Base-by-base conservation (phyloP, 2,888 invertebrate genomes). In the Cheilosia vulpina region DNA sequence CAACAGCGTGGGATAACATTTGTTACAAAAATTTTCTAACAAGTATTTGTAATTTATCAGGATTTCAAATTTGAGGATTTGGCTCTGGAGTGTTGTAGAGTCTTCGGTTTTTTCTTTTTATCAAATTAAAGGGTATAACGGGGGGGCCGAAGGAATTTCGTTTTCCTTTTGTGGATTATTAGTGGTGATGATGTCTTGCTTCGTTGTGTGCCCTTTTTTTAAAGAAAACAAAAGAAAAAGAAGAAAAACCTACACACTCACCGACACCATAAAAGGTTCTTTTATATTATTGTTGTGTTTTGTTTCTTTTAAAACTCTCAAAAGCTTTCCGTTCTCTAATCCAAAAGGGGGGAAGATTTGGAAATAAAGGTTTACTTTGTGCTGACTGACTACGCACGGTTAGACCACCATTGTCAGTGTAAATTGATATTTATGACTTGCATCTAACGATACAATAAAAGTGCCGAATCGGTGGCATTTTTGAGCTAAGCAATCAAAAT, bases 1-100 rank as follows among this genome's bases (percentile, higher is more conserved):
- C 69, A 73, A 68, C 73, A 79, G 65, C 60, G 66, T 84, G 75
- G 69, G 60, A 76, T 84, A 76, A 76, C 79, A 76, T 84, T 84
- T 81, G 72, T 77, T 68, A 66, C 76, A 77, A 81, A 72, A 34
- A 81, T 68, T 72, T 76, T 77, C 77, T 68, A 81, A 81, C 81
- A 81, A 81, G 81, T 85, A 81, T 81, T 77, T 81, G 85, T 85
- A 81, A 85, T 85, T 85, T 85, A 85, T 85, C 80, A 81, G 77
- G 80, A 81, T 85, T 85, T 85, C 66, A 80, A 80, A 85, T 76
- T 50, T 53, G 84, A 71, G 75, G 79, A 84, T 79, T 84, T 79
- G 71, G 68, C 38, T 76, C 73, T 65, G 45, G 43, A 53, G 58
- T 41, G 41, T 34, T 38, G 38, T 58, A 27, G 21, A 57, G 19